These are phyloP conservation scores for Phoeniculus purpureus DNA, from an alignment of 2,797 vertebrate species.

Conservation along the genomic window DNA sequence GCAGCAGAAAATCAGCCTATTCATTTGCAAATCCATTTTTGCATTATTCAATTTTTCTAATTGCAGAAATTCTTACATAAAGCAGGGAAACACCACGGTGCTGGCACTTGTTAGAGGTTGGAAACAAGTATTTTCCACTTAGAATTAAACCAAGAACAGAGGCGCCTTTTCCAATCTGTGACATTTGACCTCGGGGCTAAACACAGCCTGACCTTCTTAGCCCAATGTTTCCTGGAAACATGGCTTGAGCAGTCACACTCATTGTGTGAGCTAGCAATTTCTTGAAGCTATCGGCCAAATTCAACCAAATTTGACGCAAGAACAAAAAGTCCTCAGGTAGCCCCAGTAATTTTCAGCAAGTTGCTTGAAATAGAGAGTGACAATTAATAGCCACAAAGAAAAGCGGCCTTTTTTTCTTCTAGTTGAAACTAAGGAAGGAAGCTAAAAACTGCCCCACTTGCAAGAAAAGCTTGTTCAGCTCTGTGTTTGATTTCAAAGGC, in stretches of 20 bases:
- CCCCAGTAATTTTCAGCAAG: background rate
- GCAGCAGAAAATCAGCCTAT: constrained; percentile 4
- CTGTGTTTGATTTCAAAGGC: background rate
- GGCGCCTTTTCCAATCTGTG: background rate
- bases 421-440: background rate
- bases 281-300: background rate
- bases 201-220: background rate
- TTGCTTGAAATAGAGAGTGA: constrained; percentile 1
- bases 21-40: constrained; percentile 60
- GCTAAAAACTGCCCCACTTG: background rate
- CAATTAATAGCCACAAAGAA: background rate
- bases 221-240: background rate
- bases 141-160: background rate
- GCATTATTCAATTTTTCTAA: constrained; percentile 63
- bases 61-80: constrained; percentile 48
- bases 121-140: constrained; percentile 14
- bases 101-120: background rate
- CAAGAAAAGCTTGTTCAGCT: background rate
- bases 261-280: background rate
- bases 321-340: background rate
- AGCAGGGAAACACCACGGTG: background rate
- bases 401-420: background rate
- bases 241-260: background rate
- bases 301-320: background rate
- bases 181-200: background rate